Conservation (phyloP, 2,888 invertebrate species). For the Scelioninae gen. 1 region DNA sequence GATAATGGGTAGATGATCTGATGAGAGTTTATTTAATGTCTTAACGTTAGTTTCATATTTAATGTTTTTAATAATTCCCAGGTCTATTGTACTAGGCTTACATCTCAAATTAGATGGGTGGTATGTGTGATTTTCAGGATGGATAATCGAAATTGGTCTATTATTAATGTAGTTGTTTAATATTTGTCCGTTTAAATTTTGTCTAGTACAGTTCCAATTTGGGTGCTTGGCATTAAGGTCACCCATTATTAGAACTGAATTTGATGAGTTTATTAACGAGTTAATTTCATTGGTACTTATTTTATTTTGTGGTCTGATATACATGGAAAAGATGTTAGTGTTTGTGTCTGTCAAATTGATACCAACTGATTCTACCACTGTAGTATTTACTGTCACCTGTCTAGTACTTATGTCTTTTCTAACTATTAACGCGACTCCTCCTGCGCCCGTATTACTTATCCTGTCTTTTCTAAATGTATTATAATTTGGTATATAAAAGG, state of each 20-base stretch:
- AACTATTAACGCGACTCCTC: not conserved
- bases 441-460: not conserved
- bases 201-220: not conserved
- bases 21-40: not conserved
- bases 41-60: not conserved
- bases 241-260: not conserved
- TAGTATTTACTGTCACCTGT: too few relatives aligned
- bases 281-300: not conserved
- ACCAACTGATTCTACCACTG: not conserved
- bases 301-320: not conserved
- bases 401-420: not conserved
- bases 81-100: not conserved
- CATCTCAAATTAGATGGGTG: not conserved
- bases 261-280: not conserved
- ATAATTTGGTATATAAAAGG: not conserved
- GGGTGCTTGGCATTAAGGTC: not conserved
- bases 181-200: not conserved
- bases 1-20: not conserved
- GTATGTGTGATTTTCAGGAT: not conserved
- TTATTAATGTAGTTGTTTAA: not conserved
- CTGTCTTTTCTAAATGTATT: not conserved
- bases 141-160: not conserved
- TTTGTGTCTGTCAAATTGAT: not conserved
- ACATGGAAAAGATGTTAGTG: not conserved
- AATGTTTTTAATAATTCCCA: not conserved